phyloP scores from a whole-genome alignment of 2,888 invertebrate species.

The Philopedon plagiatum region DNA sequence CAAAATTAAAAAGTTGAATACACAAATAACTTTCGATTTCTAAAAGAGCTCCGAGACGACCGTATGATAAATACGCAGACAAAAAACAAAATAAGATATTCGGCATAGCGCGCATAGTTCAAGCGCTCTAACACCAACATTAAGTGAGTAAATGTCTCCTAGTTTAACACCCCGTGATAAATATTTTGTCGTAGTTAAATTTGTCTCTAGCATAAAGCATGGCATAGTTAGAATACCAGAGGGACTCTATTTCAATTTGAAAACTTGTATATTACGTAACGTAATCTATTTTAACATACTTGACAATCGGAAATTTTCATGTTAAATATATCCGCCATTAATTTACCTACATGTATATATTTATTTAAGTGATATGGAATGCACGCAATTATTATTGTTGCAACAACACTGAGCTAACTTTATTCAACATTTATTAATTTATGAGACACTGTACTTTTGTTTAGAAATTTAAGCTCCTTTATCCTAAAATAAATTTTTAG shows the following conservation, averaged over 20 bases:
- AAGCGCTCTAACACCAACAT: constrained; percentile 29
- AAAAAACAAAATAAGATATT: constrained; percentile 30
- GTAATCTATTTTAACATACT: background rate
- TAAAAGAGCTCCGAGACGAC: background rate
- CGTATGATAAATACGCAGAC: background rate
- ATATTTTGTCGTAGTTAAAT: constrained; percentile 41
- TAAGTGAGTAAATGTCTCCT: constrained; percentile 41
- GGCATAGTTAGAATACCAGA: constrained; percentile 35
- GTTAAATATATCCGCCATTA: no score
- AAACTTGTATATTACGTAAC: background rate
- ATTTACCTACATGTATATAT: no score
- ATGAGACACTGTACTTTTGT: no score
- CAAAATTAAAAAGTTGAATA: background rate
- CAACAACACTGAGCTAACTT: no score
- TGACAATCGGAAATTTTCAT: background rate
- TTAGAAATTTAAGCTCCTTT: no score
- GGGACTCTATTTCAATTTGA: constrained; percentile 20
- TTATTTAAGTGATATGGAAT: no score
- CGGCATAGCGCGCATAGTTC: constrained; percentile 36
- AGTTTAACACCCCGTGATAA: constrained; percentile 37
- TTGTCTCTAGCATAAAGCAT: constrained; percentile 33
- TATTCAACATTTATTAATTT: no score
- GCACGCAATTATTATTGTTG: no score
- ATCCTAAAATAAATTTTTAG: no score
- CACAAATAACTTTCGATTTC: background rate